Base-by-base conservation (phyloP, 2,888 invertebrate genomes). In the Epinotia demarniana region DNA sequence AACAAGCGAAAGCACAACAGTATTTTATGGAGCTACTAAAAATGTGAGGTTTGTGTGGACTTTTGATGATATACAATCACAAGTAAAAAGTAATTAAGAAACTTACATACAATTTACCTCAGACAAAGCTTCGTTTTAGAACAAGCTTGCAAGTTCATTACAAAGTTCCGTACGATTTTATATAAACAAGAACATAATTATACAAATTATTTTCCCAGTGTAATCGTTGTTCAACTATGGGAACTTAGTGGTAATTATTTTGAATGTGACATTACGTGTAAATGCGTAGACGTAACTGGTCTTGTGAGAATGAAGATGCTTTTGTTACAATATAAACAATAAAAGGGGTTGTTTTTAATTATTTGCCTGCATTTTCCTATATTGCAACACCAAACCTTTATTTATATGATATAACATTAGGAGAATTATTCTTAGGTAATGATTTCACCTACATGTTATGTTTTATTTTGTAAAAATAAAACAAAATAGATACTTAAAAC, bases 151-250 rank as follows among this genome's bases (percentile, higher is more conserved):
- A 58, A 43, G 72, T 11, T 43, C 68, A 58, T 68, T 43, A 58
- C 68, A 68, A 58, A 68, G 19, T 23, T 43, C 43, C 43, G 43
- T 12, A 27, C 19, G 18, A n/a, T 60, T 63, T 57, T 55, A 49
- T 58, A 64, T 46, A 72, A 72, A 72, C 43, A 55, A 55, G 53
- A 55, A 69, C n/a, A 63, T 46, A 72, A 72, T 72, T 57, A 27
- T 18, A 72, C 64, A 64, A 57, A 72, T 43, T 19, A 46, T 61
- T 57, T 8, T 60, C 69, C 23, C 60, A 18, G 72, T 58, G 46
- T 49, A 71, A 71, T 71, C 33, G 53, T 4, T 60, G 13, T 23
- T 57, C n/a, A 60, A 73, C 73, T 67, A 73, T 73, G 73, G 66
- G 49, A 11, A 19, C 33, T 67, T 46, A 58, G 43, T 46, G 46